Evolutionary conservation across 2,797 vertebrate genomes (phyloP).

Genomic region (Aratinga solstitialis): DNA sequence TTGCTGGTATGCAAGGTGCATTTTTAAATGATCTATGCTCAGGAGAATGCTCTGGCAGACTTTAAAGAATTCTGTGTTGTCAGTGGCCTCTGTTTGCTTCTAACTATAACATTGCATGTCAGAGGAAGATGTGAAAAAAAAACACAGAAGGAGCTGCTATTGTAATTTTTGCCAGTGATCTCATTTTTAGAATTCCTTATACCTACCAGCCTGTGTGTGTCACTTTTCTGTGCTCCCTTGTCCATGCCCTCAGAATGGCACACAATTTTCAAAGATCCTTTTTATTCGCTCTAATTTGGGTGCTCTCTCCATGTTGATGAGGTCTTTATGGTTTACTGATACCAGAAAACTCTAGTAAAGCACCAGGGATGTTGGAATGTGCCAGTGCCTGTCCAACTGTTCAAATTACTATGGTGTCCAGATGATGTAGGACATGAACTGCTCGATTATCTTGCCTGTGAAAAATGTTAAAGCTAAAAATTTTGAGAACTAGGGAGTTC

Average conservation of each 20-base stretch:
- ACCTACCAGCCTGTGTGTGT: neutral
- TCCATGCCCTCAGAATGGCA: neutral
- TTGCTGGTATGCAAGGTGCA: slow-evolving; percentile 1
- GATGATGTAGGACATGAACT: neutral
- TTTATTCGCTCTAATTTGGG: neutral
- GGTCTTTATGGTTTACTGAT: neutral
- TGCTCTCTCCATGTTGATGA: neutral
- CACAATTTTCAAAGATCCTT: neutral
- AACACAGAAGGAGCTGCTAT: neutral
- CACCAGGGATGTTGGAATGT: neutral
- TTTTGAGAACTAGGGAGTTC: neutral
- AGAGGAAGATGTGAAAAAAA: neutral
- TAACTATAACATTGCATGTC: neutral
- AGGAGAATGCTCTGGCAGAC: neutral
- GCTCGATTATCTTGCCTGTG: fast-evolving
- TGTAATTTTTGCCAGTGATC: neutral
- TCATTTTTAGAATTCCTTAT: neutral
- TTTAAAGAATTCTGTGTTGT: slow-evolving; percentile 10
- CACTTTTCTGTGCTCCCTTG: neutral
- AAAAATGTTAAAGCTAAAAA: neutral
- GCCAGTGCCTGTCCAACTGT: neutral
- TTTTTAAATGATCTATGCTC: neutral
- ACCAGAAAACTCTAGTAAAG: neutral
- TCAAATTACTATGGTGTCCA: neutral
- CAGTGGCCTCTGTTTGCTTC: slow-evolving; percentile 8